These are phyloP conservation scores for Nematopogon swammerdamellus DNA, from an alignment of 2,888 invertebrate genomes.

Conservation along the genomic window DNA sequence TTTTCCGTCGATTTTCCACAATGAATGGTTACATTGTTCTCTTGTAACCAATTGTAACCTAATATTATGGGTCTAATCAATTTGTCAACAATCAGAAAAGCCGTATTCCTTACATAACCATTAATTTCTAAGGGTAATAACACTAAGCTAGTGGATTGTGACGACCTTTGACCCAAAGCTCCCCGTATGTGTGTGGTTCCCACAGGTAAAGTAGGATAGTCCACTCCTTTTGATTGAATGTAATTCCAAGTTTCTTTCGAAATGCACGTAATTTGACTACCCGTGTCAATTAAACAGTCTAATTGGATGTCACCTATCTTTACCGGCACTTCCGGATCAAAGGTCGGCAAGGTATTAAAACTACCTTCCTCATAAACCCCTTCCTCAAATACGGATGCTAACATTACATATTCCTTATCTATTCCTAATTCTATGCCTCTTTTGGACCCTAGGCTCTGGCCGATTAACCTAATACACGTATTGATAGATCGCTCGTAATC, in stretches of 20 bases:
- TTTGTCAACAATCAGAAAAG: neutral
- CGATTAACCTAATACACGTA: neutral
- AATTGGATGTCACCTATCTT: neutral
- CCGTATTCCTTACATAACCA: too few species aligned
- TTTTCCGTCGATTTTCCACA: neutral
- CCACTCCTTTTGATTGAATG: too few species aligned
- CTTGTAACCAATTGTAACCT: constrained; percentile 1
- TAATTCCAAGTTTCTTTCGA: neutral
- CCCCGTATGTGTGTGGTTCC: too few species aligned
- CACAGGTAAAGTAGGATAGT: too few species aligned
- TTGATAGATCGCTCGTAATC: neutral
- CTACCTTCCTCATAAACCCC: neutral
- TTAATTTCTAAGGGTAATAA: too few species aligned
- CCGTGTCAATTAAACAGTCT: constrained; percentile 1
- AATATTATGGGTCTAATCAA: constrained; percentile 1
- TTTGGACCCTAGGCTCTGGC: neutral
- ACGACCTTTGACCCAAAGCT: too few species aligned
- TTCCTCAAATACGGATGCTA: neutral
- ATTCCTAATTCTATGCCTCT: too few species aligned
- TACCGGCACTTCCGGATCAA: neutral
- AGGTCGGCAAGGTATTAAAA: neutral
- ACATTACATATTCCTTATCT: too few species aligned
- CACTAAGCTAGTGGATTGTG: too few species aligned
- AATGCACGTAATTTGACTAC: constrained; percentile 1
- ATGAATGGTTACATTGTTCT: too few species aligned